Percentiles rank a stretch among this genome's conserved stretches.
Conservation (phyloP, 64 coral and sea anemone species). For the Astreopora myriophthalma region DNA sequence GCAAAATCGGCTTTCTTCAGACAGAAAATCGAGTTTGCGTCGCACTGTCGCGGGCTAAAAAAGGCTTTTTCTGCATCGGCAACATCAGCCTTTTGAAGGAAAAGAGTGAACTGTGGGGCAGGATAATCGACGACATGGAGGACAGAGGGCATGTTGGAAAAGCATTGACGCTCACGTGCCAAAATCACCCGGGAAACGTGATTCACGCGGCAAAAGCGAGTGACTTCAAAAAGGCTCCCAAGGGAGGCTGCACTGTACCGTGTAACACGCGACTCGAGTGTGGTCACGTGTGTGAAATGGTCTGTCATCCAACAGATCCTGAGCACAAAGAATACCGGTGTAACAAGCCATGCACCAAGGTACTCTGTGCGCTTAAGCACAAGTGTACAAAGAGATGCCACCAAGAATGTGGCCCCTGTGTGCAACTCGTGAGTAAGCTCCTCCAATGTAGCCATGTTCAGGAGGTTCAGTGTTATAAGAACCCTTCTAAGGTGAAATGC, state of each 20-base stretch:
- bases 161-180: constrained; percentile 60
- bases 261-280: constrained; percentile 72
- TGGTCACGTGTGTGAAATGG: constrained; percentile 69
- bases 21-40: constrained; percentile 85
- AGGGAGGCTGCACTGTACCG: constrained; percentile 63
- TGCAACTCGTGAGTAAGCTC: not conserved
- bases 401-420: constrained; percentile 47
- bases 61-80: constrained; percentile 84
- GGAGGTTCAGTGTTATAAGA: constrained; percentile 29
- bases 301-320: constrained; percentile 68
- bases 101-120: constrained; percentile 80
- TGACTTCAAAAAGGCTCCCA: constrained; percentile 48
- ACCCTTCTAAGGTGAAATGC: constrained; percentile 33
- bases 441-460: constrained; percentile 49
- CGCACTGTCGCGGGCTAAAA: constrained; percentile 86
- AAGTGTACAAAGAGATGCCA: constrained; percentile 38
- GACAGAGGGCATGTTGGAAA: constrained; percentile 2
- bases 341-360: constrained; percentile 27
- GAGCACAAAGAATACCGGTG: constrained; percentile 62
- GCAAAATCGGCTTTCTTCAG: constrained; percentile 78
- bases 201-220: not conserved
- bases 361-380: constrained; percentile 8
- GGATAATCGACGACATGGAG: constrained; percentile 59
- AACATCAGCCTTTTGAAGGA: constrained; percentile 69
- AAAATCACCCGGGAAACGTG: constrained; percentile 30